Conservation (phyloP, 2,888 invertebrate genomes). For the Exocentrus adspersus region DNA sequence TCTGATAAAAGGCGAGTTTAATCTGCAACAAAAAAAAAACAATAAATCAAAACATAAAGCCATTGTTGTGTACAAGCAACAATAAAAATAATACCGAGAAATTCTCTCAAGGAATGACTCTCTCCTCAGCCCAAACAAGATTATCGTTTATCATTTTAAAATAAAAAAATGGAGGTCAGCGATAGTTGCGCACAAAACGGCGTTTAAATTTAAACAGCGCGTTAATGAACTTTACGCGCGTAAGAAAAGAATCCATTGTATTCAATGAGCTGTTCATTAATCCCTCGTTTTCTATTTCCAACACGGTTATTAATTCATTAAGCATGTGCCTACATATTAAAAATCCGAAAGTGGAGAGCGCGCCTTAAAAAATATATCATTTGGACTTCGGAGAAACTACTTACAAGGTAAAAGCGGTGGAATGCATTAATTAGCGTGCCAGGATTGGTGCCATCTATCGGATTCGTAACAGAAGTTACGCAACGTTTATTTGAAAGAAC, state of each 20-base stretch:
- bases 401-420: no score
- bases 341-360: not conserved
- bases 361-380: no score
- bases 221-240: slow-evolving; percentile 22
- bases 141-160: slow-evolving; percentile 6
- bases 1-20: not conserved
- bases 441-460: no score
- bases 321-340: no score
- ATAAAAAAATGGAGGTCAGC: slow-evolving; percentile 28
- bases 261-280: not conserved
- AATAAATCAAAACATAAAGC: not conserved
- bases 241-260: slow-evolving; percentile 28
- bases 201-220: slow-evolving; percentile 18
- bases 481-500: no score
- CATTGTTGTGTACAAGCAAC: no score
- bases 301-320: not conserved
- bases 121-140: slow-evolving; percentile 11
- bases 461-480: no score
- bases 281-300: slow-evolving; percentile 8
- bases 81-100: no score
- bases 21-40: not conserved
- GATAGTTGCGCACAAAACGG: slow-evolving; percentile 27
- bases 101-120: no score
- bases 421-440: no score
- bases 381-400: no score